Percentiles rank a stretch among this genome's conserved stretches.
These are phyloP conservation scores for Coptotermes formosanus DNA, from an alignment of 1,140 invertebrate species.

Conservation along the genomic window DNA sequence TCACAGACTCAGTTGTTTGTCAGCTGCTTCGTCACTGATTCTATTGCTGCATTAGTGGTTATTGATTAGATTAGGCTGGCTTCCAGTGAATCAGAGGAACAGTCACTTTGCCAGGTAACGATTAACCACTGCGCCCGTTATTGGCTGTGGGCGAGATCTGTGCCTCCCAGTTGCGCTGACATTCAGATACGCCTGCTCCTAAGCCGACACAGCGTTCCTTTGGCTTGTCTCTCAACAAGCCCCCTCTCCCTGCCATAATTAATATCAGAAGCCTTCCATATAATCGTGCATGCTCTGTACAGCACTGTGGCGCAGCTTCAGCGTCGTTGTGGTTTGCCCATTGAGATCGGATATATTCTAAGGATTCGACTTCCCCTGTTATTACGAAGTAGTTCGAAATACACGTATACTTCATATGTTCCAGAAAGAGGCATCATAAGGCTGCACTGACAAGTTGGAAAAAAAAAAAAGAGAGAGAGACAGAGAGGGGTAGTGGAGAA, in stretches of 20 bases:
- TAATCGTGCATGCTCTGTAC: neutral
- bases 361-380: neutral
- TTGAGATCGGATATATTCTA: neutral
- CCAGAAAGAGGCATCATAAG: neutral
- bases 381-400: neutral
- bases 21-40: no score
- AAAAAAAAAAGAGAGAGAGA: no score
- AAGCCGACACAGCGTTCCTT: neutral
- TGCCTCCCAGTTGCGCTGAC: neutral
- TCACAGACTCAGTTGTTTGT: no score
- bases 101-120: no score
- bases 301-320: neutral
- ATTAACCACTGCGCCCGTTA: no score
- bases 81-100: no score
- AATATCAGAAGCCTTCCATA: constrained; percentile 12
- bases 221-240: constrained; percentile 7
- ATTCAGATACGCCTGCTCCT: neutral
- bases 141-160: no score
- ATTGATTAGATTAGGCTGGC: no score
- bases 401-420: neutral
- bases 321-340: neutral
- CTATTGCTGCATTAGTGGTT: no score
- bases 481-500: neutral
- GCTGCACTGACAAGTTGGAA: neutral
- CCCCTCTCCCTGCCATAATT: neutral